Evolutionary conservation across 2,113 vertebrate species (phyloP).

Genomic region (Chaetorhynchus papuensis): DNA sequence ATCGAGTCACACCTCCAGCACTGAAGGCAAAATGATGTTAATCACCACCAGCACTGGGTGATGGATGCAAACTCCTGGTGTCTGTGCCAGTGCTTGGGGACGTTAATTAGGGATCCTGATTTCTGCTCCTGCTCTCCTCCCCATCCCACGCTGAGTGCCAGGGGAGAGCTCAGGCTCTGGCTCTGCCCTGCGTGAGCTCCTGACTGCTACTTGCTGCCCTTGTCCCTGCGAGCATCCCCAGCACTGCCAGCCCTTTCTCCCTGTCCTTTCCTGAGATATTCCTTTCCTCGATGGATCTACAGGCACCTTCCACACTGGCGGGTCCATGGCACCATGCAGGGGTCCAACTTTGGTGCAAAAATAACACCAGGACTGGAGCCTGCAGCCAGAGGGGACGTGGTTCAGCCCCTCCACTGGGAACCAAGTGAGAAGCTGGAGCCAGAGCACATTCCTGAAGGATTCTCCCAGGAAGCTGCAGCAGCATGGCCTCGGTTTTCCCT

Average conservation of each 20-base stretch:
- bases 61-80: not conserved
- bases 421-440: not conserved
- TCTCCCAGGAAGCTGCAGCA: not conserved
- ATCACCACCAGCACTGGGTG: not conserved
- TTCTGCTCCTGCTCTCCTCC: not conserved
- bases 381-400: not conserved
- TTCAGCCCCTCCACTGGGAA: not conserved
- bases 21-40: not conserved
- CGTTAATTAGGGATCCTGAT: not conserved
- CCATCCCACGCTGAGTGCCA: accelerated
- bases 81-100: not conserved
- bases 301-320: accelerated
- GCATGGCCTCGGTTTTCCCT: accelerated
- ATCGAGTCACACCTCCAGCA: not conserved
- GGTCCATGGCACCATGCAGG: accelerated
- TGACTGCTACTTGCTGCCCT: not conserved
- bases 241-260: not conserved
- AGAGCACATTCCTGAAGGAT: not conserved
- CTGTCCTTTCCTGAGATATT: not conserved
- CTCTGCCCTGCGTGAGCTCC: not conserved
- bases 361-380: not conserved
- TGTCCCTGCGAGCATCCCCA: not conserved
- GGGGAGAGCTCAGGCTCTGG: accelerated
- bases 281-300: not conserved
- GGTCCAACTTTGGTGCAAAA: not conserved